Conservation (phyloP, 2,888 invertebrate species). For the Apoda limacodes region DNA sequence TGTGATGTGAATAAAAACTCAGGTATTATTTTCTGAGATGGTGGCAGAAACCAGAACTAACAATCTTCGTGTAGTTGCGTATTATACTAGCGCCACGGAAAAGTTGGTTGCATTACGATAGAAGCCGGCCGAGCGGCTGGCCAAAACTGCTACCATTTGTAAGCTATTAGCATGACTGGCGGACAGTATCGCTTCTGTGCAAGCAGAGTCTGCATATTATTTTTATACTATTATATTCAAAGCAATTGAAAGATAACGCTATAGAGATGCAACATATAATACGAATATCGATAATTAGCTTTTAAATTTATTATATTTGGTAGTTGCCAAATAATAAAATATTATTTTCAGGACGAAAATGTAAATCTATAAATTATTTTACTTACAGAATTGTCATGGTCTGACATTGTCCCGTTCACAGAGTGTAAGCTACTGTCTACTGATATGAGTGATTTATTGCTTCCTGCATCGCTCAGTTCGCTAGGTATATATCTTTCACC, state of each 20-base stretch:
- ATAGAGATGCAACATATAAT: not conserved
- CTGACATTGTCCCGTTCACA: constrained; percentile 51
- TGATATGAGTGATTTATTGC: constrained; percentile 53
- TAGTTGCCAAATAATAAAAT: not conserved
- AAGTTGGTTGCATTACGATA: no score
- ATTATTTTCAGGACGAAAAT: not conserved
- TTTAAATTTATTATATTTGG: not conserved
- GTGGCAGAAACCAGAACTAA: no score
- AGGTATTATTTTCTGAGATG: no score
- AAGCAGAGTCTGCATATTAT: no score
- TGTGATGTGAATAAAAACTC: no score
- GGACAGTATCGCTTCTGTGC: no score
- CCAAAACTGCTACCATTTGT: no score
- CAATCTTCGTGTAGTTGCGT: no score
- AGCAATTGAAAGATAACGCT: not conserved
- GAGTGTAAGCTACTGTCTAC: constrained; percentile 46
- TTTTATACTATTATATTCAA: no score
- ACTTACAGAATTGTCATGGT: constrained; percentile 50
- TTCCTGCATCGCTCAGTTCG: constrained; percentile 52
- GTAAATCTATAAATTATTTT: not conserved
- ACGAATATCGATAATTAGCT: not conserved
- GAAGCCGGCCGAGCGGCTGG: no score
- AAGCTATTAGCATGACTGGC: no score
- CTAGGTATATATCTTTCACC: constrained; percentile 54
- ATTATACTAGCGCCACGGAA: no score